Conservation (phyloP, 2,888 invertebrate species). For the Tipula lateralis region DNA sequence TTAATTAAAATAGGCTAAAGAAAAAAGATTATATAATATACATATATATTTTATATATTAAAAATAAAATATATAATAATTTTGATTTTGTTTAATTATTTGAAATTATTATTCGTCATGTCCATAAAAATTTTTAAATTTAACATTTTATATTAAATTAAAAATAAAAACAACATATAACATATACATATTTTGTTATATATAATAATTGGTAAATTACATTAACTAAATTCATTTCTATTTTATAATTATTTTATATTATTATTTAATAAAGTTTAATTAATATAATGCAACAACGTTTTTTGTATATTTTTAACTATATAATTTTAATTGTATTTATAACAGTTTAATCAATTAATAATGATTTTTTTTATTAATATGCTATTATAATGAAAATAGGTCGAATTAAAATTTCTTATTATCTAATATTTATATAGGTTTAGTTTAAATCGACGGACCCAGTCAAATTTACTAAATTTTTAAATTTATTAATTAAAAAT, state of each 20-base stretch:
- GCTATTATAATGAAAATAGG: constrained; percentile 4
- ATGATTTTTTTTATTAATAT: background rate
- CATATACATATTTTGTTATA: background rate
- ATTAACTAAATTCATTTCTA: constrained; percentile 15
- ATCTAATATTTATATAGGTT: background rate
- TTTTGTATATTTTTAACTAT: constrained; percentile 27
- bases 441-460: constrained; percentile 1
- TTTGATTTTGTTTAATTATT: background rate
- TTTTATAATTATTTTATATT: constrained; percentile 11
- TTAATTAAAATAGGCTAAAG: background rate
- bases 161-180: background rate
- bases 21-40: background rate
- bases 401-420: constrained; percentile 16
- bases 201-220: constrained; percentile 13
- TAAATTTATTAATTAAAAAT: background rate
- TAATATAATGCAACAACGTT: constrained; percentile 29
- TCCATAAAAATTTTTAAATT: background rate
- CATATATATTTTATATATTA: background rate
- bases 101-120: constrained; percentile 11
- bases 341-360: constrained; percentile 1
- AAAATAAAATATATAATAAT: background rate
- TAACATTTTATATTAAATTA: background rate
- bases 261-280: background rate
- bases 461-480: background rate
- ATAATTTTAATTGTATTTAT: constrained; percentile 7